phyloP scores from a whole-genome alignment of 1,140 invertebrate species.

The Neuroterus valhalla region DNA sequence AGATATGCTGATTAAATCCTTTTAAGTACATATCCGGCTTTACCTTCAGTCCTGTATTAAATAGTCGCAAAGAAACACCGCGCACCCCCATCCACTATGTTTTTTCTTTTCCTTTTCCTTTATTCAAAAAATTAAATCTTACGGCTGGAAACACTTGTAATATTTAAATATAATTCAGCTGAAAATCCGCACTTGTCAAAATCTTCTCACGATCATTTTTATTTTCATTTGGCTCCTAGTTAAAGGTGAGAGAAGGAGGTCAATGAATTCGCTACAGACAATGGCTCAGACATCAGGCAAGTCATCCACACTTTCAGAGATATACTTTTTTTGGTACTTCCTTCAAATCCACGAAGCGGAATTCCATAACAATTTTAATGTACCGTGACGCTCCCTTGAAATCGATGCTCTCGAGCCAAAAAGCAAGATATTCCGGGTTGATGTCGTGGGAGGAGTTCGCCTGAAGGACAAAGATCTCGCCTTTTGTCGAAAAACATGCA shows the following conservation, averaged over 20 bases:
- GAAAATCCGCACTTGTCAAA: not conserved
- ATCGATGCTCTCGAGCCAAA: conserved; percentile 26
- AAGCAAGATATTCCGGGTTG: conserved; percentile 52
- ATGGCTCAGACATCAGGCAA: conserved; percentile 14
- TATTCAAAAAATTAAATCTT: no score
- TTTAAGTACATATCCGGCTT: not conserved
- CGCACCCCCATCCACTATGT: no score
- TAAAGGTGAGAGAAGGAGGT: conserved; percentile 6
- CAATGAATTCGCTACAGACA: conserved; percentile 10
- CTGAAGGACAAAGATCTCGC: conserved; percentile 65
- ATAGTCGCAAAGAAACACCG: conserved; percentile 28
- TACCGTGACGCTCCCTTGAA: conserved; percentile 22
- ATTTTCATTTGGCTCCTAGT: not conserved
- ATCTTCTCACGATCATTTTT: not conserved
- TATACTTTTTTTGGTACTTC: not conserved
- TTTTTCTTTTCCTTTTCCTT: no score
- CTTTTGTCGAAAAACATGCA: conserved; percentile 66
- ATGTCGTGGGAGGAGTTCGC: conserved; percentile 51
- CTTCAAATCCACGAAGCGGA: no score
- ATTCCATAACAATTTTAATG: no score
- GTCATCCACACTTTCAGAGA: conserved; percentile 26
- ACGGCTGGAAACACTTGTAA: no score
- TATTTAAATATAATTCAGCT: no score
- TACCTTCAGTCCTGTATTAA: conserved; percentile 39
- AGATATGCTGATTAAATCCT: conserved; percentile 60